Percentiles rank a stretch among this genome's conserved stretches.
phyloP scores from a whole-genome alignment of 2,888 invertebrate genomes.

The Macrosiphum euphorbiae region DNA sequence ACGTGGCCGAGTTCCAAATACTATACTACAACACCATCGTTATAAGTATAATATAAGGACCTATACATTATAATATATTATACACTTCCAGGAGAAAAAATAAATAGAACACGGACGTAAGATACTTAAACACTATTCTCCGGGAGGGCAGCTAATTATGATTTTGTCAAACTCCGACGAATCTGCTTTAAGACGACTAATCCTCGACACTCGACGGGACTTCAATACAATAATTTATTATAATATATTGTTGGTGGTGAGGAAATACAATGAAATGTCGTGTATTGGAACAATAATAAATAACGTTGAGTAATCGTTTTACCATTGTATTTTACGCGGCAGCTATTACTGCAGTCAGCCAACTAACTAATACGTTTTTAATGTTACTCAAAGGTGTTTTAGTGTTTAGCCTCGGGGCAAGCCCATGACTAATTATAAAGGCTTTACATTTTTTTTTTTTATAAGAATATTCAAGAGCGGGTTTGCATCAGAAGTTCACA shows the following conservation, averaged over 20 bases:
- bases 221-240: not conserved
- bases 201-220: not conserved
- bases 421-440: not conserved
- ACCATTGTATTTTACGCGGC: not conserved
- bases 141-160: not conserved
- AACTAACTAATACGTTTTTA: constrained; percentile 36
- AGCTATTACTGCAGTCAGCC: not conserved
- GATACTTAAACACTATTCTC: not conserved
- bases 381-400: constrained; percentile 40
- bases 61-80: not conserved
- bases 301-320: constrained; percentile 18
- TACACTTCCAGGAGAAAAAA: not conserved
- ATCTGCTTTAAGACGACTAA: not conserved
- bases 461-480: not conserved
- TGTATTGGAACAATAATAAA: constrained; percentile 23
- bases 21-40: not conserved
- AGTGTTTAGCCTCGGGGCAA: constrained; percentile 8
- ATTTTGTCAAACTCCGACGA: not conserved
- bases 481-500: not conserved
- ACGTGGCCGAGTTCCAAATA: constrained; percentile 53
- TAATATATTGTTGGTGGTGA: not conserved
- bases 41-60: not conserved
- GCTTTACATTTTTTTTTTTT: not conserved
- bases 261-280: constrained; percentile 8
- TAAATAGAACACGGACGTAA: not conserved